Base-by-base conservation (phyloP, 2,797 vertebrate species). In the Picus viridis region DNA sequence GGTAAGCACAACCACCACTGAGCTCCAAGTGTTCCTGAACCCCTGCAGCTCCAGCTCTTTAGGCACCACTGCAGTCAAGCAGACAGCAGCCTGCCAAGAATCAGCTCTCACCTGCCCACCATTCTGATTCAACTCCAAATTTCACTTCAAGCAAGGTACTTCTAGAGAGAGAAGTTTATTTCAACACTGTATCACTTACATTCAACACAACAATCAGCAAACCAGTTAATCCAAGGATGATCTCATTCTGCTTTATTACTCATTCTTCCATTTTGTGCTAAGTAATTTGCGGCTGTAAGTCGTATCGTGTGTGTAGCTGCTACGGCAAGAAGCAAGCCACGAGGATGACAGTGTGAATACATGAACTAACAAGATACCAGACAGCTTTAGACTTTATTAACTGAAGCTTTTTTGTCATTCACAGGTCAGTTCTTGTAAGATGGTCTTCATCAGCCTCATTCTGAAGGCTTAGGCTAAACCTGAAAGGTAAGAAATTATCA, bases 401-500 rank as follows among this genome's bases (percentile, higher is more conserved):
- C 34, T 57, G 76, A 95, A 86, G 62, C 73, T 64, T 89, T 74
- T 79, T 94, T 67, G 7, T 88, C 84, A 83, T 88, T 82, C 68
- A 39, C 12, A 75, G 81, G 71, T 83, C 64, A 86, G 47, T n/a
- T 87, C 74, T 56, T 57, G n/a, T 47, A 56, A 36, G 76, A 26
- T 27, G 75, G 73, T 90, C 88, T 93, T 84, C 90, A 82, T 34
- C 34, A 84, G 67, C 92, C 86, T 90, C 43, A 4, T 8, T 39
- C 16, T 41, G 32, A 68, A 77, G 62, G 63, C 62, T 96, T 96
- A 98, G 63, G 97, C 78, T 88, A 98, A 90, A 83, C 97, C 97
- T 98, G 94, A 9, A 93, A 94, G 29, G 72, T 27, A 93, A 93
- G 76, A 39, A 67, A 29, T 47, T 89, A n/a, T n/a, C 58, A 59